Base-by-base conservation (phyloP, 2,888 invertebrate genomes). In the Drosophila anomalata region DNA sequence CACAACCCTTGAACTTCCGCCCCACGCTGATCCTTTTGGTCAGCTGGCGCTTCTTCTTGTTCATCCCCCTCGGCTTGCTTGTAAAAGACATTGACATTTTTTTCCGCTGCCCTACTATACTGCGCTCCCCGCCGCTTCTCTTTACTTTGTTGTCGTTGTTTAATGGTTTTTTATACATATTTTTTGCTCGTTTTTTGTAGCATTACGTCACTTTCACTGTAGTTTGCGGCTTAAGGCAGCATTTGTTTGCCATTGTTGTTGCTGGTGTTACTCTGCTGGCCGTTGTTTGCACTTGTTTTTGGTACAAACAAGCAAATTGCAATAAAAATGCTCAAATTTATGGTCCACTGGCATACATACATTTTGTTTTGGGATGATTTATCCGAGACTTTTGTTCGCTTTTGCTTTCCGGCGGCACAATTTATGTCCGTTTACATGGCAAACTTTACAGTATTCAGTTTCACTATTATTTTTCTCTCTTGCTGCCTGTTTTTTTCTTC, bases 131-230 rank as follows among this genome's bases (percentile, higher is more conserved):
- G 29, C 29, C 24, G 31, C 20, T 39, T 54, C 46, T 47, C 53
- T 73, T 59, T 63, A 69, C 74, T 75, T 77, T 86, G 75, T 76
- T 72, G 77, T 63, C 67, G 69, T 57, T 67, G 58, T 61, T 82
- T 82, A 77, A 77, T 70, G 77, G 67, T 68, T 77, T 85, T 71
- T 85, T 71, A 70, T 81, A 69, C 71, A 51, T 26, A 47, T 62
- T 66, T 73, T 60, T 50, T 41, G 29, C 14, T 14, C 54, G 11
- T 59, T 69, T 56, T 42, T 50, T 42, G 42, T 61, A 66, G 69
- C 69, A 82, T 84, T 86, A 82, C 76, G 86, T 82, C 86, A 84
- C 79, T 82, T 85, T 83, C 78, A 76, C 76, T 76, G 63, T 74
- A 79, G 82, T 79, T 81, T 73, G 77, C 52, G 76, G 75, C 74